Conservation (phyloP, 2,888 invertebrate species). For the Phengaris arion region DNA sequence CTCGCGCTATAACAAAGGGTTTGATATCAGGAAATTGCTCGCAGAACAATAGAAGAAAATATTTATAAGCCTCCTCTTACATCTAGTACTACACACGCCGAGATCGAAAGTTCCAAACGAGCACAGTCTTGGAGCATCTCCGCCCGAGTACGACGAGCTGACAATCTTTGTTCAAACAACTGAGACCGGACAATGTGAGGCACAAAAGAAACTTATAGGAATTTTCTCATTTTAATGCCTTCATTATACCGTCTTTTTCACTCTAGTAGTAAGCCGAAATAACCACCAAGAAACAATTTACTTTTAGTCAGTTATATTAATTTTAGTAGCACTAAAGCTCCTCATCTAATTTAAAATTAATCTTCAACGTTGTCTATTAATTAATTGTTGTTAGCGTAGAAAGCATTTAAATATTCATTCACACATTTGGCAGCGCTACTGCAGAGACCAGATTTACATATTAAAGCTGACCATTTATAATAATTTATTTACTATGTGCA, state of each 20-base stretch:
- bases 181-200: too few species aligned
- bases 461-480: conserved; percentile 26
- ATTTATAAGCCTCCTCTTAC: conserved; percentile 32
- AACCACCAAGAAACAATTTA: neutral
- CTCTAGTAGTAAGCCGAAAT: neutral
- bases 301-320: neutral
- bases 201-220: conserved; percentile 21
- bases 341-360: conserved; percentile 5
- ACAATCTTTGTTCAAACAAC: neutral
- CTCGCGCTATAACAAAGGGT: conserved; percentile 36
- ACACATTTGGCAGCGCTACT: conserved; percentile 19
- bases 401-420: conserved; percentile 24
- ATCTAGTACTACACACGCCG: conserved; percentile 33
- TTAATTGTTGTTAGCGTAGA: neutral
- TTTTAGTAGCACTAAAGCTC: neutral
- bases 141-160: neutral
- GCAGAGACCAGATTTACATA: conserved; percentile 19
- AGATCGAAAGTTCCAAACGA: conserved; percentile 33
- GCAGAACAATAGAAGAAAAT: conserved; percentile 33
- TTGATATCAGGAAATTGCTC: conserved; percentile 33
- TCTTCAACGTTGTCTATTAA: conserved; percentile 15
- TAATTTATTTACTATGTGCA: conserved; percentile 16
- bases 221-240: neutral
- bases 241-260: neutral
- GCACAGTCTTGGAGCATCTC: conserved; percentile 22